Base-by-base conservation (phyloP, 2,113 vertebrate species). In the Neotragus pygmaeus region DNA sequence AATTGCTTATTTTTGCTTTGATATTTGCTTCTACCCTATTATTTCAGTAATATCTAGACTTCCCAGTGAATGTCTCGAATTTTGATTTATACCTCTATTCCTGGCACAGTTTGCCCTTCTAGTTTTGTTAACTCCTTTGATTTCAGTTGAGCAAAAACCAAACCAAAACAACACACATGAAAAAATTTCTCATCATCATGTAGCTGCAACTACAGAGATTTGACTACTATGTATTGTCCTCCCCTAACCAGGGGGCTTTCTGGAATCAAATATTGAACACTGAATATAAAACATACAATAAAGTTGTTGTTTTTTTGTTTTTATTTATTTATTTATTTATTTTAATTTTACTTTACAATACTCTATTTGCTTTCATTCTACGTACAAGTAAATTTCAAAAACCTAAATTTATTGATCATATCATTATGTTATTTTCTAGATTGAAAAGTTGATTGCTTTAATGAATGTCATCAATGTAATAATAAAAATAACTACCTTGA, bases 211-310 rank as follows among this genome's bases (percentile, higher is more conserved):
- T 19, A 36, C 19, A 49, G 16, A 77, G 15, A 47, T 33, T 8
- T 85, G 53, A 39, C 1, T 73, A 6, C 3, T 12, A 2, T 43
- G 2, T 13, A 2, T 58, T 23, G 21, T 14, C 10, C 2, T 49
- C 1, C 3, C 1, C 28, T 5, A 64, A 62, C 8, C 1, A 39
- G 1, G 1, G 12, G 1, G 1, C 3, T 25, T 28, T 78, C 15
- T 84, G 4, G 16, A 13, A 62, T 89, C 39, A 88, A 36, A 14
- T 95, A 60, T 5, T 43, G 8, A 88, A 14, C 14, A 49, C 23
- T 88, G 53, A n/a, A 17, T 53, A 16, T 62, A 33, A n/a, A 53
- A 47, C 8, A 53, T 17, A 4, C 39, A 91, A 11, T n/a, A 51
- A 1, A 7, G 27, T 57, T 93, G n/a, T n/a, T n/a, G n/a, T n/a